These are phyloP conservation scores for Glareola pratincola DNA, from an alignment of 2,113 vertebrate genomes.

Conservation along the genomic window DNA sequence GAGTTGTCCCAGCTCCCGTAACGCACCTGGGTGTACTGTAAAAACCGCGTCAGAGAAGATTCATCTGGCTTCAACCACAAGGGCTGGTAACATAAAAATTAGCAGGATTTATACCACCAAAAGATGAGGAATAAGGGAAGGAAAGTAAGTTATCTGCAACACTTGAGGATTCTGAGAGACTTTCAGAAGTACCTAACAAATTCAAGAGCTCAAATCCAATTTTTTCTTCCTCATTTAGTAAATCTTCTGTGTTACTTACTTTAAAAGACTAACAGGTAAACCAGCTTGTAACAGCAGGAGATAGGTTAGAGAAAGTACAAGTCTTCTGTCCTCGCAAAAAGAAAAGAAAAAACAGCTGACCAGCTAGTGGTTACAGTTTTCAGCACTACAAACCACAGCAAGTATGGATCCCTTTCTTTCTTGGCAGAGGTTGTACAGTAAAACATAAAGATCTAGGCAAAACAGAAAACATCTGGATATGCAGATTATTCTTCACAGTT, in stretches of 20 bases:
- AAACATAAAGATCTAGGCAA: conserved; percentile 28
- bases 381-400: conserved; percentile 6
- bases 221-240: not conserved
- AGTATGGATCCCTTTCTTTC: conserved; percentile 11
- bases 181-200: not conserved
- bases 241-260: not conserved
- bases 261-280: not conserved
- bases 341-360: not conserved
- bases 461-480: conserved; percentile 27
- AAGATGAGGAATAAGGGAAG: not conserved
- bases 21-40: not conserved
- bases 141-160: not conserved
- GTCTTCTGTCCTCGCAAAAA: not conserved
- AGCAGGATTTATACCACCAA: not conserved
- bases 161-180: not conserved
- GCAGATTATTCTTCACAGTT: conserved; percentile 42
- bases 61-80: not conserved
- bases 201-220: not conserved
- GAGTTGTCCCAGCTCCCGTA: not conserved
- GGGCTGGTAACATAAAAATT: not conserved
- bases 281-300: not conserved
- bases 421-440: not conserved
- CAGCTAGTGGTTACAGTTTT: conserved; percentile 21
- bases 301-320: not conserved
- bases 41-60: not conserved